A percentile compares a stretch with the other conserved stretches of the same genome.
phyloP scores from a whole-genome alignment of 2,888 invertebrate genomes.

The Tenthredo scrophulariae region DNA sequence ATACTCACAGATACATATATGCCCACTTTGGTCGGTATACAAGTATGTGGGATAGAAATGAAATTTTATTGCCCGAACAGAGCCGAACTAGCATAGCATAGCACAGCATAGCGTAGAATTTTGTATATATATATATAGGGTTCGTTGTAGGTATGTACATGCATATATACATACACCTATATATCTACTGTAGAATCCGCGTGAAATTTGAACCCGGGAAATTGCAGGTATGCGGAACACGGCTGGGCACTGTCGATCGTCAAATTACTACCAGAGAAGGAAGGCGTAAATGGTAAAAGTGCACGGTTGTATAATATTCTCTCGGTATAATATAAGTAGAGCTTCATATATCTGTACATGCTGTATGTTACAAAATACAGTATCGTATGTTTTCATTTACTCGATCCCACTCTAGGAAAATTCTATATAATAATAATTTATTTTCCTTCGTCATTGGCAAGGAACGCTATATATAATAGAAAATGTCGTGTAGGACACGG shows the following conservation, averaged over 20 bases:
- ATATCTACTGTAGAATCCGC: neutral
- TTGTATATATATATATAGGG: neutral
- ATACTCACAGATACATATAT: neutral
- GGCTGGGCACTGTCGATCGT: neutral
- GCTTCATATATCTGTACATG: no score
- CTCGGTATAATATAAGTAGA: neutral
- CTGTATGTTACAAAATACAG: neutral
- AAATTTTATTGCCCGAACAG: constrained; percentile 38
- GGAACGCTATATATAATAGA: neutral
- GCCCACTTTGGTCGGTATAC: neutral
- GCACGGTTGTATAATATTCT: neutral
- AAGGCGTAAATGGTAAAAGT: neutral
- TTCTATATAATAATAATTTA: no score
- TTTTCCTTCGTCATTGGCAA: neutral
- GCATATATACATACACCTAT: neutral
- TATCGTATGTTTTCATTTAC: no score
- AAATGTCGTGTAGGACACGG: neutral
- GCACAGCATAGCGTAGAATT: neutral
- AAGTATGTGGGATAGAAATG: neutral
- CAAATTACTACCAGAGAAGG: neutral
- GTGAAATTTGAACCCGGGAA: constrained; percentile 21
- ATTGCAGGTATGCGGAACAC: neutral
- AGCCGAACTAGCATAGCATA: neutral
- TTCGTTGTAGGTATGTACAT: neutral
- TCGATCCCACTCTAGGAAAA: no score